phyloP scores from a whole-genome alignment of 1,140 invertebrate species.

The Musca vetustissima region DNA sequence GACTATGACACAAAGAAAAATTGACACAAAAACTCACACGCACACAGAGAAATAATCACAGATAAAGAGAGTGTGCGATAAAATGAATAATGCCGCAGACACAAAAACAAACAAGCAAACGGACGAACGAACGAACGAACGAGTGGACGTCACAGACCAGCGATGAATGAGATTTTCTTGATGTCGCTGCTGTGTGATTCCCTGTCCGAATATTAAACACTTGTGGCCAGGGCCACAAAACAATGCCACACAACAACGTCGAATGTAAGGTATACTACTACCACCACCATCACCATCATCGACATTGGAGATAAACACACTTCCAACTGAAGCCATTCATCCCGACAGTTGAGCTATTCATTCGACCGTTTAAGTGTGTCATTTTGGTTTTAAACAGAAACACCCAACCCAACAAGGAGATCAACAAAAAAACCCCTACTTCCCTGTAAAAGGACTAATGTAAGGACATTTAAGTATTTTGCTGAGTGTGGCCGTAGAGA shows the following conservation, averaged over 20 bases:
- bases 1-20: too few relatives aligned
- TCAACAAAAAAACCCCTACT: neutral
- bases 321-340: neutral
- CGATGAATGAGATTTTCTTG: too few relatives aligned
- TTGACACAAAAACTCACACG: too few relatives aligned
- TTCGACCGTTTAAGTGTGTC: neutral
- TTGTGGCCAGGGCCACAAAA: conserved; percentile 5
- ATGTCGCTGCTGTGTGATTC: too few relatives aligned
- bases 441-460: neutral
- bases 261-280: neutral
- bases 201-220: conserved; percentile 8
- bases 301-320: neutral
- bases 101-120: too few relatives aligned
- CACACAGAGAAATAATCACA: too few relatives aligned
- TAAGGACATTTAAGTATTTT: conserved; percentile 6
- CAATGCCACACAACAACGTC: neutral
- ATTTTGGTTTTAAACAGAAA: neutral
- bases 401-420: neutral
- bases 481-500: neutral
- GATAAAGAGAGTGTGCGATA: too few relatives aligned
- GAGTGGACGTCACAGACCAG: too few relatives aligned
- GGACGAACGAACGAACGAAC: too few relatives aligned
- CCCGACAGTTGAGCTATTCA: neutral
- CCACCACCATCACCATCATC: too few relatives aligned
- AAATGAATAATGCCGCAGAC: too few relatives aligned